These are phyloP conservation scores for Ornithorhynchus anatinus DNA, from an alignment of 2,113 vertebrate genomes.

Conservation along the genomic window DNA sequence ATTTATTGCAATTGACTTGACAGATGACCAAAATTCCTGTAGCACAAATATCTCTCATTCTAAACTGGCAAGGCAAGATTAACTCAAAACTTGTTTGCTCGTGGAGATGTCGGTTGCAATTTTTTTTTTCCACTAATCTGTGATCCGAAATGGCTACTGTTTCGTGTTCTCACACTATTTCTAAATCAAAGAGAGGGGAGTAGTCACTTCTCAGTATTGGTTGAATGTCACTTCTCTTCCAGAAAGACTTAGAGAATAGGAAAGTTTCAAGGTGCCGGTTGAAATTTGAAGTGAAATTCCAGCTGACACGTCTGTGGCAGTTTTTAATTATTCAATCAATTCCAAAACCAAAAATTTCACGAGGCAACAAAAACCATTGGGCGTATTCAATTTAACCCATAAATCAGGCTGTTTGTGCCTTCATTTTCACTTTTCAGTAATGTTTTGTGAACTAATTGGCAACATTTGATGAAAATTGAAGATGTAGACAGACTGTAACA, in stretches of 20 bases:
- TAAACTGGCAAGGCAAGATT: neutral
- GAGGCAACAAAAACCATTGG: conserved; percentile 54
- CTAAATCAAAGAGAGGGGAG: neutral
- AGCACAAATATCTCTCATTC: conserved; percentile 1
- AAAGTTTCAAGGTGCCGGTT: conserved; percentile 34
- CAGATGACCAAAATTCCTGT: neutral
- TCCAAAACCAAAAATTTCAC: conserved; percentile 72
- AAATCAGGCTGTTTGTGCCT: conserved; percentile 64
- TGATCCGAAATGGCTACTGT: conserved; percentile 1
- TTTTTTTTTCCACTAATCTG: neutral
- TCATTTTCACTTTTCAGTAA: conserved; percentile 66
- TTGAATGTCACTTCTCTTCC: neutral
- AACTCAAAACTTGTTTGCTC: neutral
- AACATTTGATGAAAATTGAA: conserved; percentile 63
- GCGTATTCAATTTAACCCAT: conserved; percentile 61
- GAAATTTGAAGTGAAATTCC: conserved; percentile 67
- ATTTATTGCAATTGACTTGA: neutral
- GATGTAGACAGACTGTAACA: conserved; percentile 62
- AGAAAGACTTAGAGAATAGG: conserved; percentile 7
- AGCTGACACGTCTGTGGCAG: conserved; percentile 65
- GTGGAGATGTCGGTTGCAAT: neutral
- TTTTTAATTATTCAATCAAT: conserved; percentile 75
- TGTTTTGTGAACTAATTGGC: conserved; percentile 64
- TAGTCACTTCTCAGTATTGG: conserved; percentile 4
- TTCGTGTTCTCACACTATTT: neutral